Percentiles rank a stretch among this genome's conserved stretches.
phyloP scores from a whole-genome alignment of 2,888 invertebrate genomes.

The Sarcophaga rosellei region DNA sequence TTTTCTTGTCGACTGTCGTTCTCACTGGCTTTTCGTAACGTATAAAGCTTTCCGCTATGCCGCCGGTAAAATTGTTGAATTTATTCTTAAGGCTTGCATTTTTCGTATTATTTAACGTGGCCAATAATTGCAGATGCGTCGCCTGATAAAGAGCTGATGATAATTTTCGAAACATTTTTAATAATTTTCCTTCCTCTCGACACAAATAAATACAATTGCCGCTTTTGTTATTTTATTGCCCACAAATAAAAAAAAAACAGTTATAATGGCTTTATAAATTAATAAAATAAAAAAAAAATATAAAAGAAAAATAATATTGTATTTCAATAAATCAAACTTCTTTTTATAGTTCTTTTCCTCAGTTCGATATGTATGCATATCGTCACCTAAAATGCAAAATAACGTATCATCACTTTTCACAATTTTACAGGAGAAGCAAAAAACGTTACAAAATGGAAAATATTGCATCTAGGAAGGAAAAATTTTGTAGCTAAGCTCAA shows the following conservation, averaged over 20 bases:
- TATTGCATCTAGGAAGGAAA: too few species aligned
- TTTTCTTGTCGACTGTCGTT: constrained; percentile 14
- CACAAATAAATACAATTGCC: background rate
- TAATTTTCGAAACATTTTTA: constrained; percentile 63
- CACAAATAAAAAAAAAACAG: background rate
- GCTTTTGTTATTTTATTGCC: background rate
- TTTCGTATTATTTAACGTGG: constrained; percentile 3
- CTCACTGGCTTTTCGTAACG: background rate
- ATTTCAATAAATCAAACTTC: too few species aligned
- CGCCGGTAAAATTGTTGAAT: background rate
- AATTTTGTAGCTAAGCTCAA: too few species aligned
- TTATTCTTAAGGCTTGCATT: background rate
- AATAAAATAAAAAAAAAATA: background rate
- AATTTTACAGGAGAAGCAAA: too few species aligned
- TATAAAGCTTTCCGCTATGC: background rate
- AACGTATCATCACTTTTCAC: too few species aligned
- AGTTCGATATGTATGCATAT: background rate
- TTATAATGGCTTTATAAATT: background rate
- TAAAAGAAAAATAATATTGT: background rate
- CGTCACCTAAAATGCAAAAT: too few species aligned
- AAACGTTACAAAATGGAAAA: too few species aligned
- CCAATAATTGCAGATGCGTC: constrained; percentile 46
- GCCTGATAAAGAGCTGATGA: constrained; percentile 49
- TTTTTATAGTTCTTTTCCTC: background rate
- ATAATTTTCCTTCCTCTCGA: background rate